Percentiles rank a stretch among this genome's conserved stretches.
phyloP scores from a whole-genome alignment of 23 tunicate species.

The Styela plicata region DNA sequence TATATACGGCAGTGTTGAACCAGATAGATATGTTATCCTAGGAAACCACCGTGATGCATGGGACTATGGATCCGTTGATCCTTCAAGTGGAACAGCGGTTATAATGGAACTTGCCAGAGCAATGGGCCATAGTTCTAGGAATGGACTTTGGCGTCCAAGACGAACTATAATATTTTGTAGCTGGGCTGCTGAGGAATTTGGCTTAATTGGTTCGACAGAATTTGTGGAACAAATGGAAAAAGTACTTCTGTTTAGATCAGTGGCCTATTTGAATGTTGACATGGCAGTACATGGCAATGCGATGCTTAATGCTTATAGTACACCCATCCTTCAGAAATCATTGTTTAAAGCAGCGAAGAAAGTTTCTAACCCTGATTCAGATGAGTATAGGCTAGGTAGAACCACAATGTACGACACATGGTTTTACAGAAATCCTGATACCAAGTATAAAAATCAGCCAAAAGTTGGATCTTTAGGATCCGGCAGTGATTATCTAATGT shows the following conservation, averaged over 20 bases:
- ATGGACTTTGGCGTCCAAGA: slow-evolving; percentile 77
- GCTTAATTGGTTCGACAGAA: slow-evolving; percentile 89
- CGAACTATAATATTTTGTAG: slow-evolving; percentile 81
- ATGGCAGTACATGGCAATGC: slow-evolving; percentile 77
- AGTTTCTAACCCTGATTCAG: slow-evolving; percentile 49
- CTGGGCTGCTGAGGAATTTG: slow-evolving; percentile 99
- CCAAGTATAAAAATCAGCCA: slow-evolving; percentile 26
- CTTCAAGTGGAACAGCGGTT: slow-evolving; percentile 89
- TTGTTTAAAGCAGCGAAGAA: slow-evolving; percentile 42
- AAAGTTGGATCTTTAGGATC: slow-evolving; percentile 50
- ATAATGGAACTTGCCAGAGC: slow-evolving; percentile 78
- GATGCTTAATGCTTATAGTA: slow-evolving; percentile 54
- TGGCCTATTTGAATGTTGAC: slow-evolving; percentile 78
- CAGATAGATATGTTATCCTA: slow-evolving; percentile 82
- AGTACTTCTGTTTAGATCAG: slow-evolving; percentile 49
- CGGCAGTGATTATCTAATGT: slow-evolving; percentile 76
- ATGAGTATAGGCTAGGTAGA: slow-evolving; percentile 41
- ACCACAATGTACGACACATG: slow-evolving; percentile 80
- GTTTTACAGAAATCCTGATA: slow-evolving; percentile 46
- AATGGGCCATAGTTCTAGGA: slow-evolving; percentile 34
- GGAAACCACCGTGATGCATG: slow-evolving; percentile 99
- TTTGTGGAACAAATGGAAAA: slow-evolving; percentile 97
- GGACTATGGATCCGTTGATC: slow-evolving; percentile 94
- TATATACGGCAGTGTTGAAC: slow-evolving; percentile 66
- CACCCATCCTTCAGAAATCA: slow-evolving; percentile 43